Base-by-base conservation (phyloP, 2,888 invertebrate genomes). In the Deroplatys truncata region DNA sequence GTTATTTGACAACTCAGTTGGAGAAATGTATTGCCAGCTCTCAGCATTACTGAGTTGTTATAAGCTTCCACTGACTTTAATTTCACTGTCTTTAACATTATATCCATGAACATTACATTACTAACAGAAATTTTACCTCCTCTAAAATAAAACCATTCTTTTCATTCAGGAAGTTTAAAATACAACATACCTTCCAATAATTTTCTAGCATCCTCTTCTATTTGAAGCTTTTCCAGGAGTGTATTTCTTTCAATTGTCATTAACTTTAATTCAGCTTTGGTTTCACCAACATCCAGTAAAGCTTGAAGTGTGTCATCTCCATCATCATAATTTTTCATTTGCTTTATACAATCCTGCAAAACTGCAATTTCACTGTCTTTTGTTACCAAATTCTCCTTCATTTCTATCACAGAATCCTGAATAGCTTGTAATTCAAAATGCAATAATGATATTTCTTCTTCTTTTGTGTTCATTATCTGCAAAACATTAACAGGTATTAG, bases 251-350 rank as follows among this genome's bases (percentile, higher is more conserved):
- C 96, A 90, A 94, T 94, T 90, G 94, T 93, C 29, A 95, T 92
- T 90, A 95, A 94, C 56, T 94, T 93, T 2, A 95, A 93, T 92
- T 96, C 95, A 0, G 96, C 96, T 91, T 95, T 95, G 25, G 95
- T 93, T 85, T 94, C 94, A 83, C 94, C 95, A 83, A 94, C 94
- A 91, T 96, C 94, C 85, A 96, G 94, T 35, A 95, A 92, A 90
- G 94, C 94, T 82, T 94, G 93, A 35, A 91, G 83, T 84, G 90
- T 90, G 10, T 90, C 86, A 28, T 86, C 84, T 16, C 85, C 85
- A 84, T 88, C 89, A 72, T 88, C 87, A 9, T 85, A 28, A 43
- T 85, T 35, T 43, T 90, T 90, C 84, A 91, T 56, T 82, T 90
- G 91, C 84, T 84, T 90, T 72, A 91, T 89, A 90, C 90, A 91